A percentile compares a stretch with the other conserved stretches of the same genome.
phyloP scores from a whole-genome alignment of 2,797 vertebrate species.

The Poecilia velifera region DNA sequence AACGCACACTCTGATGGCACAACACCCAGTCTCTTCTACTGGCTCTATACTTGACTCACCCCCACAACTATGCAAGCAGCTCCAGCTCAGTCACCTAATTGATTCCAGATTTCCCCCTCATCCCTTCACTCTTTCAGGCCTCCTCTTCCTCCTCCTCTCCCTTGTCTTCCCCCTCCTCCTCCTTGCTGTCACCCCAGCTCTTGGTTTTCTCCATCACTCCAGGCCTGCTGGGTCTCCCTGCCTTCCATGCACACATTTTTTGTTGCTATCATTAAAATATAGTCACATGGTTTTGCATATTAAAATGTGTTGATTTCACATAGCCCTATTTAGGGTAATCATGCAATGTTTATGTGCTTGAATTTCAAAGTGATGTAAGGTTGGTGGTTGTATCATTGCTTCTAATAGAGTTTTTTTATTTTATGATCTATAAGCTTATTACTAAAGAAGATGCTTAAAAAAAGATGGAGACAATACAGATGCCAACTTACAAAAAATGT shows the following conservation, averaged over 20 bases:
- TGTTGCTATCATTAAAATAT: slow-evolving; percentile 6
- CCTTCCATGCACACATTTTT: slow-evolving; percentile 30
- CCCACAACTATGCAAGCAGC: slow-evolving; percentile 80
- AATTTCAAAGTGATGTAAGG: neutral
- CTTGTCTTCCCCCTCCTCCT: slow-evolving; percentile 52
- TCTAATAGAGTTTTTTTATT: too few relatives aligned
- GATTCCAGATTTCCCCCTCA: slow-evolving; percentile 75
- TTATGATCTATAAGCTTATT: too few relatives aligned
- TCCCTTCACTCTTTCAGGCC: slow-evolving; percentile 51
- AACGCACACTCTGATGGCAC: slow-evolving; percentile 47
- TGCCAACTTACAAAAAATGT: too few relatives aligned
- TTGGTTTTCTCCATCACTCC: slow-evolving; percentile 39
- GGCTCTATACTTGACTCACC: slow-evolving; percentile 76
- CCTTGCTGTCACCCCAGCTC: slow-evolving; percentile 59
- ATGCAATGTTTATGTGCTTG: neutral
- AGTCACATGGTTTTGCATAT: neutral
- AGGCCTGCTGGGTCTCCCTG: slow-evolving; percentile 53
- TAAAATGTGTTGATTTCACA: neutral
- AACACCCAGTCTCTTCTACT: slow-evolving; percentile 56
- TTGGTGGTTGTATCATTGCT: too few relatives aligned
- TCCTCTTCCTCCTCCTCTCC: slow-evolving; percentile 52
- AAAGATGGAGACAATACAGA: too few relatives aligned
- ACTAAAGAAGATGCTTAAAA: too few relatives aligned
- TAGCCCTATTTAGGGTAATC: neutral
- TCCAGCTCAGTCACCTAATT: slow-evolving; percentile 77